Evolutionary conservation across 2,113 vertebrate species (phyloP), one percentile per base, ranked within the genome.

Genomic region (Nothoprocta perdicaria): DNA sequence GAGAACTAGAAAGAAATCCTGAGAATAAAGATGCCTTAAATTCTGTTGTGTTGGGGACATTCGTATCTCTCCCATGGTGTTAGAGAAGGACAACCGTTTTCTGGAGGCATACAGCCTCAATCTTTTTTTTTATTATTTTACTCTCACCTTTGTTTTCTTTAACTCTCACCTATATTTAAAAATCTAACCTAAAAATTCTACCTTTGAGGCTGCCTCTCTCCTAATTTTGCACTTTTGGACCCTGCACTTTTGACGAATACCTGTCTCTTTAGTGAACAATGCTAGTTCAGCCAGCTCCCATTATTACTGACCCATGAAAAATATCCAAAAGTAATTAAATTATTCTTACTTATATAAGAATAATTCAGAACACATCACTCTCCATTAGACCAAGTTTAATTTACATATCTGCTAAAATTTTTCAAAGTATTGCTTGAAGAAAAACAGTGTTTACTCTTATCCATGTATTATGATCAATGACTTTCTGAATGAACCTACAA

Each of bases 251-350:
- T 43, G 31, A 31, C 8, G 6, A 31, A 57, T 57, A 31, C 53
- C 53, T 57, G 24, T 57, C 53, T 31, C 19, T 43, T 67, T 46
- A n/a, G 41, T 46, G 45, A 17, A 45, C 65, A 67, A n/a, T 46
- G 46, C 31, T 43, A 46, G 31, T 45, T n/a, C 41, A 45, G 27
- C 13, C 45, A 38, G 31, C 8, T 58, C 87, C 52, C 58, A 12
- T 58, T 18, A 7, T 61, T 31, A 41, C 27, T 90, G 43, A 74
- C 35, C 29, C 6, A 31, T 80, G 40, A 79, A 7, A 16, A 40
- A 52, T 72, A 88, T 40, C 53, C 78, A 90, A 66, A 50, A 24
- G 71, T 62, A 92, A 80, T 74, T 38, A 60, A 72, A 83, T 91
- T 85, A 69, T 91, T 90, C 46, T 72, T 87, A 24, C 31, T 10